Base-by-base conservation (phyloP, 2,888 invertebrate species). In the Agriopis aurantiaria region DNA sequence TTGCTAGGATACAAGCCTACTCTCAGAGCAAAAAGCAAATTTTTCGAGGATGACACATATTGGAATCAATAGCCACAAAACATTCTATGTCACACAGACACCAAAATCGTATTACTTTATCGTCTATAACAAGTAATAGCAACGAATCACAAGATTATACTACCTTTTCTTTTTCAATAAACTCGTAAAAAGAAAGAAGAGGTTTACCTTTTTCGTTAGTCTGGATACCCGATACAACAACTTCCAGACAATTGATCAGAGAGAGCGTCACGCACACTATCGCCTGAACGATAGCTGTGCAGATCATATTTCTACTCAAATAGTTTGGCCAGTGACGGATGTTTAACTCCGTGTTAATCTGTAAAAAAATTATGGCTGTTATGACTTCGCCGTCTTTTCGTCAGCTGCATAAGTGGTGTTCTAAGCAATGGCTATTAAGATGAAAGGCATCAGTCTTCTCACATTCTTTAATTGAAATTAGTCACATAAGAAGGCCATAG, bases 311-410 rank as follows among this genome's bases (percentile, higher is more conserved):
- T 8, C 52, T 67, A 0, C 82, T 80, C 3, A 60, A 52, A 1
- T 57, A 62, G 8, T 57, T 56, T 5, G 74, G 68, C 48, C 75
- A 71, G 0, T 65, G 71, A 7, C 65, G 67, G 0, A 75, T 48
- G 46, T 74, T 79, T 33, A 85, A 55, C 49, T 79, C 74, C 5
- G 65, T 62, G 59, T 79, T 80, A 45, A 85, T 80, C 85, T 85
- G 76, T n/a, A 77, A 79, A 46, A 62, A 49, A 40, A 46, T n/a
- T 33, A 55, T n/a, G 8, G 33, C 33, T 33, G 33, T 33, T 33
- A 33, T 33, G 3, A 33, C 33, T 33, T 33, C 5, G 33, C 52
- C 12, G 12, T 48, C 12, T 12, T n/a, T 48, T 48, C 12, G n/a
- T 48, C 48, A 7, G 48, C 48, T 48, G n/a, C 23, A 3, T 9